Conservation (phyloP, 2,113 vertebrate genomes). For the Nicator chloris region DNA sequence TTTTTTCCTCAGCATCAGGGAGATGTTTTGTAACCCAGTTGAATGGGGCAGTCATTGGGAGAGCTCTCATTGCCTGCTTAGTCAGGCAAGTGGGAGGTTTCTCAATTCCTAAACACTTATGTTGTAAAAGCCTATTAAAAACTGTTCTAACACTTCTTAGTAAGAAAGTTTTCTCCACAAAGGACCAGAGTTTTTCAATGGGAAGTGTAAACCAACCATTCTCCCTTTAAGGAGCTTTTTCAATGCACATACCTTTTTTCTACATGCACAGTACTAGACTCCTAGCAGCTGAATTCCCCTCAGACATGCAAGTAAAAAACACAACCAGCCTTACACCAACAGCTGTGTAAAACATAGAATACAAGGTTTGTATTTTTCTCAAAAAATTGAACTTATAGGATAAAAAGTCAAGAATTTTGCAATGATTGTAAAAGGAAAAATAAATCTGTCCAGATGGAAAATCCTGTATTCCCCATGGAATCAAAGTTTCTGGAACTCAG, state of each 20-base stretch:
- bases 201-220: background rate
- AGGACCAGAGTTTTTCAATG: background rate
- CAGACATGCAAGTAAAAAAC: background rate
- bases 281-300: background rate
- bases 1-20: background rate
- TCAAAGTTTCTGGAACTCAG: background rate
- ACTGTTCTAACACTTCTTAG: background rate
- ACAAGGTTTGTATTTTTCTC: background rate
- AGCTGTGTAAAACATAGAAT: background rate
- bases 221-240: background rate
- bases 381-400: background rate
- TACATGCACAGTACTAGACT: background rate
- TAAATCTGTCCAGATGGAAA: background rate
- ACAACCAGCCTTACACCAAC: background rate
- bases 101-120: background rate
- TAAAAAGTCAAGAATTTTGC: background rate
- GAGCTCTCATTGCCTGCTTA: background rate
- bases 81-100: background rate
- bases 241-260: background rate
- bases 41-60: background rate
- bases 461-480: background rate
- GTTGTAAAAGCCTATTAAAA: background rate
- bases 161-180: background rate
- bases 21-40: background rate
- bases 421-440: background rate